A percentile compares a stretch with the other conserved stretches of the same genome.
These are phyloP conservation scores for Caenorhabditis sp. DNA, from an alignment of 2,888 invertebrate genomes.

Conservation along the genomic window DNA sequence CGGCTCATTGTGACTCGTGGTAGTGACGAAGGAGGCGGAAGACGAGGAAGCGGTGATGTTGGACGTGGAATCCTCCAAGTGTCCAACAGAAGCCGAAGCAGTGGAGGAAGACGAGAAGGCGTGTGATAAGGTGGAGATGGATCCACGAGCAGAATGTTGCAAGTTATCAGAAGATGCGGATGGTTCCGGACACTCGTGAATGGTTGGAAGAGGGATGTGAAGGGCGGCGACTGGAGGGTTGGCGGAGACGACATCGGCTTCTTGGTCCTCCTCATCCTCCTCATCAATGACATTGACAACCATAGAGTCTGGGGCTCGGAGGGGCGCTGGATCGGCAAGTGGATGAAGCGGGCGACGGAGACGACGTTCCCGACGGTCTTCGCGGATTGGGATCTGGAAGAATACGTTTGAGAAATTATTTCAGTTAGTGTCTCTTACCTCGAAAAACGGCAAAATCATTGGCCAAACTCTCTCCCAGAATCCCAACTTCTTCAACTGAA, in stretches of 20 bases:
- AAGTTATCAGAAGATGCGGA: neutral
- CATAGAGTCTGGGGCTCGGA: neutral
- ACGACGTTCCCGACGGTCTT: slow-evolving; percentile 7
- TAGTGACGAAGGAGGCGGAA: too few species aligned
- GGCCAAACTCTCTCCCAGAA: neutral
- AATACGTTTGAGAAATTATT: too few species aligned
- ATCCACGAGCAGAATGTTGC: neutral
- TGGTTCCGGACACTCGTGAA: neutral
- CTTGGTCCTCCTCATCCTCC: neutral
- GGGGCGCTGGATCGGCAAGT: neutral
- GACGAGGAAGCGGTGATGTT: too few species aligned
- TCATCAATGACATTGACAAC: slow-evolving; percentile 21
- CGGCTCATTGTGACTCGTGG: too few species aligned
- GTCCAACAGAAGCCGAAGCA: too few species aligned
- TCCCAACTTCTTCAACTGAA: slow-evolving; percentile 2
- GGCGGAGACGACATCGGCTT: neutral
- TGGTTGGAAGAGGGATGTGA: neutral
- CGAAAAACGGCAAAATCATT: slow-evolving; percentile 30
- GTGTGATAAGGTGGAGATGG: neutral
- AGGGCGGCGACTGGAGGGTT: slow-evolving; percentile 1
- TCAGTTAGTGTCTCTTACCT: slow-evolving; percentile 7
- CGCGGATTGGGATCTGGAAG: neutral
- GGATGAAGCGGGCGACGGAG: neutral
- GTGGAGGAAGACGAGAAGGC: too few species aligned
- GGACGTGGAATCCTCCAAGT: too few species aligned